Evolutionary conservation across 2,888 invertebrate genomes (phyloP).

Genomic region (Cancer borealis): DNA sequence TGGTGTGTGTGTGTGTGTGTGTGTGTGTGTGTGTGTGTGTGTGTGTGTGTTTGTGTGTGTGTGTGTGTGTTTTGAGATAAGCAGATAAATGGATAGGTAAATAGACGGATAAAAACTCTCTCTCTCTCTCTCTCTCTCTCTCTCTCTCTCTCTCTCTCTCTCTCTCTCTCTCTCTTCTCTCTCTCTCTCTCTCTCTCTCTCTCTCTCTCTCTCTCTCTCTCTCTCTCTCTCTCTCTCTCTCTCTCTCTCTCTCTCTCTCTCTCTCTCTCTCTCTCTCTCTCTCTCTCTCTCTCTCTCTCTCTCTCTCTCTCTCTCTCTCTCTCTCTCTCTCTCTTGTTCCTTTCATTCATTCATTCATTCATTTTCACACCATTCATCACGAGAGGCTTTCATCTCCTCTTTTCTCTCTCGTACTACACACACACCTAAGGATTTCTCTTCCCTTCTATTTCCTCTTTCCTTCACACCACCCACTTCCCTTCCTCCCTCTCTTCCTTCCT

Average conservation of each 20-base stretch:
- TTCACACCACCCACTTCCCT: background rate
- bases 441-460: conserved; percentile 37
- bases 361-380: conserved; percentile 7
- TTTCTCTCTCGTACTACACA: background rate
- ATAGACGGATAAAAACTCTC: background rate
- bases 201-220: conserved; percentile 17
- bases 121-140: conserved; percentile 13
- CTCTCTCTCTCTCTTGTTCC: background rate
- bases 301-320: background rate
- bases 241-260: background rate
- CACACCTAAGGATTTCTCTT: conserved; percentile 8
- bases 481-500: background rate
- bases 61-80: background rate
- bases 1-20: background rate
- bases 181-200: background rate
- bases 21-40: background rate
- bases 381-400: conserved; percentile 2
- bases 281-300: conserved; percentile 18
- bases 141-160: conserved; percentile 16
- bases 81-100: background rate
- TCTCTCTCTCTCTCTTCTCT: background rate
- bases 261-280: conserved; percentile 22
- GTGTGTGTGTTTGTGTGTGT: background rate
- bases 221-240: background rate
- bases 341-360: background rate